phyloP scores from a whole-genome alignment of 2,888 invertebrate species.

The Pristionchus arcanus region DNA sequence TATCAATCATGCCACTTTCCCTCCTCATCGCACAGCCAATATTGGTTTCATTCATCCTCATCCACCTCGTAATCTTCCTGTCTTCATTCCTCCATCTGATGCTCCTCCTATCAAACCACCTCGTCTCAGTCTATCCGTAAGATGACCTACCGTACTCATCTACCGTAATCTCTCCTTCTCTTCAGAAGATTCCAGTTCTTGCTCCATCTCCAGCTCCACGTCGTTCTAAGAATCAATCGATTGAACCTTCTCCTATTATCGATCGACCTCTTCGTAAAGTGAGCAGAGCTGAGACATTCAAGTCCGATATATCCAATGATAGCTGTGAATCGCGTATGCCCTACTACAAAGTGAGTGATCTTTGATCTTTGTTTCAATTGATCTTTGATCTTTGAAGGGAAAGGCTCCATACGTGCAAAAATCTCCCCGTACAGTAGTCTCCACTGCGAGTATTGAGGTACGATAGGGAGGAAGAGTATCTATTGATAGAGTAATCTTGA shows the following conservation, averaged over 20 bases:
- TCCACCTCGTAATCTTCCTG: slow-evolving; percentile 20
- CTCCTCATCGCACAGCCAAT: slow-evolving; percentile 51
- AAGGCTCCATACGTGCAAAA: not conserved
- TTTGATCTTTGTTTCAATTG: not conserved
- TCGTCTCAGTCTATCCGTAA: slow-evolving; percentile 37
- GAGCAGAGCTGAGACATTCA: slow-evolving; percentile 21
- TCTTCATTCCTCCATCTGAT: not conserved
- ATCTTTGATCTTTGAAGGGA: slow-evolving; percentile 21
- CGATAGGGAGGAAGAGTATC: not conserved
- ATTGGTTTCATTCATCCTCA: slow-evolving; percentile 34
- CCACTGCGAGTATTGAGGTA: slow-evolving; percentile 33
- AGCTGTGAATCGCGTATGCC: slow-evolving; percentile 43
- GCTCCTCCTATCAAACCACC: slow-evolving; percentile 41
- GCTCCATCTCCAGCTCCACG: slow-evolving; percentile 38
- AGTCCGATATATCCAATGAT: slow-evolving; percentile 16
- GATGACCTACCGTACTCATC: not conserved
- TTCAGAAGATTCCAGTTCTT: not conserved
- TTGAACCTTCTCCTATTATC: not conserved
- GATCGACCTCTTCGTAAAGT: not conserved
- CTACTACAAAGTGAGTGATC: slow-evolving; percentile 33
- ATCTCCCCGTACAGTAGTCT: not conserved
- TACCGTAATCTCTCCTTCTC: slow-evolving; percentile 29
- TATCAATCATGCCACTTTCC: not conserved
- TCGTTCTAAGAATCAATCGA: slow-evolving; percentile 33
- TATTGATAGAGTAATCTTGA: not conserved